Evolutionary conservation across 2,113 vertebrate genomes (phyloP), one percentile per base, ranked within the genome.

Genomic region (Cygnus buccinator): DNA sequence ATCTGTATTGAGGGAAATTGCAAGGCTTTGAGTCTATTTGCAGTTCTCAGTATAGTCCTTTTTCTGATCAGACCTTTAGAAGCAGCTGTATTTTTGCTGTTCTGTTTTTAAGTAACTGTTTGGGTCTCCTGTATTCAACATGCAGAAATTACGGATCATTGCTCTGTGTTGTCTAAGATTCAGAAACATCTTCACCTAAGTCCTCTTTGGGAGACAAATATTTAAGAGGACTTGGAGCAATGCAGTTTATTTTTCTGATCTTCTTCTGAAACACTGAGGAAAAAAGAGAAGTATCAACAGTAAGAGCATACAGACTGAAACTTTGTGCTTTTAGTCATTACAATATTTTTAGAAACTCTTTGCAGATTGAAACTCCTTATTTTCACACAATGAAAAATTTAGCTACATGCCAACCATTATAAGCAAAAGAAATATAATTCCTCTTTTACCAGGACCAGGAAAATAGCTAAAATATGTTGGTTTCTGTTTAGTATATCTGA

Each of bases 321-420:
- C 6, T 17, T 41, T 22, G 5, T 0, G 46, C 0, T 1, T 37
- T 75, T 55, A 43, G 21, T 61, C 58, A 55, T 68, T 52, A 7
- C 43, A 39, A 35, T 9, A 14, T 33, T 89, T 94, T 46, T 57
- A 80, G 57, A 81, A 75, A 15, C 1, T 94, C 8, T 63, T 57
- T 23, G 50, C 5, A 78, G 6, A 87, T 79, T 26, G 2, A 76
- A 65, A 37, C n/a, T 75, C 25, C 5, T 66, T 73, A 43, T 57
- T 78, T 82, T 89, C 17, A 77, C 18, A n/a, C 6, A 17, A 3
- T 41, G 14, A 6, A 89, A 55, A 59, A 52, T 57, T n/a, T 41
- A 6, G 14, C 5, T 19, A 26, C 26, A 8, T 77, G 41, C 9
- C 7, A 41, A 10, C 13, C 37, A 78, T 26, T 10, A 21, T 23